Evolutionary conservation across 35 echinoderm and acorn worm genomes (phyloP).

Genomic region (Antedon bifida): DNA sequence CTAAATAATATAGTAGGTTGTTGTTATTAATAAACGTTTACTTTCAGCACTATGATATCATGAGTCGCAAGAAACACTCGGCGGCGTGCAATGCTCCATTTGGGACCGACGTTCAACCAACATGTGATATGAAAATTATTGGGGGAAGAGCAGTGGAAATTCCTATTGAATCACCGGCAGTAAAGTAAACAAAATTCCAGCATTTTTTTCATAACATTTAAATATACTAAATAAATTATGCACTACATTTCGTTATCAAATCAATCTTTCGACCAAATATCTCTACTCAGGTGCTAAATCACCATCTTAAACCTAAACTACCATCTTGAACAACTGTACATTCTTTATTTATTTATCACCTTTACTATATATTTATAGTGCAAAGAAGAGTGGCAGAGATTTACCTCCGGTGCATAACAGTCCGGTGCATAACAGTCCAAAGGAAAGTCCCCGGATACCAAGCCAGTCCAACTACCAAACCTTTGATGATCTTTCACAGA

Average conservation of each 20-base stretch:
- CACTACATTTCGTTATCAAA: no score
- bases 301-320: no score
- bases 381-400: conserved; percentile 25
- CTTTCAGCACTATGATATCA: not conserved
- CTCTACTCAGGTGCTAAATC: no score
- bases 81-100: conserved; percentile 80
- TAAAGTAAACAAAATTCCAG: conserved; percentile 20
- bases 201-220: no score
- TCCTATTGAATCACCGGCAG: conserved; percentile 43
- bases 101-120: conserved; percentile 93
- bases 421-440: conserved; percentile 35
- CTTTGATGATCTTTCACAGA: no score
- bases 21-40: no score
- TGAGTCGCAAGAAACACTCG: conserved; percentile 28
- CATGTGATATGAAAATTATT: conserved; percentile 52
- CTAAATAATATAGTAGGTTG: no score
- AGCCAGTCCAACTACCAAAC: conserved; percentile 20
- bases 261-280: no score
- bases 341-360: not conserved
- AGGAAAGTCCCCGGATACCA: conserved; percentile 68
- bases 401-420: conserved; percentile 23
- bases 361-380: conserved; percentile 49
- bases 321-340: not conserved
- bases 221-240: no score
- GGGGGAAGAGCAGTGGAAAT: conserved; percentile 75